A percentile compares a stretch with the other conserved stretches of the same genome.
Conservation (phyloP, 2,797 vertebrate species). For the Remorina albescens region DNA sequence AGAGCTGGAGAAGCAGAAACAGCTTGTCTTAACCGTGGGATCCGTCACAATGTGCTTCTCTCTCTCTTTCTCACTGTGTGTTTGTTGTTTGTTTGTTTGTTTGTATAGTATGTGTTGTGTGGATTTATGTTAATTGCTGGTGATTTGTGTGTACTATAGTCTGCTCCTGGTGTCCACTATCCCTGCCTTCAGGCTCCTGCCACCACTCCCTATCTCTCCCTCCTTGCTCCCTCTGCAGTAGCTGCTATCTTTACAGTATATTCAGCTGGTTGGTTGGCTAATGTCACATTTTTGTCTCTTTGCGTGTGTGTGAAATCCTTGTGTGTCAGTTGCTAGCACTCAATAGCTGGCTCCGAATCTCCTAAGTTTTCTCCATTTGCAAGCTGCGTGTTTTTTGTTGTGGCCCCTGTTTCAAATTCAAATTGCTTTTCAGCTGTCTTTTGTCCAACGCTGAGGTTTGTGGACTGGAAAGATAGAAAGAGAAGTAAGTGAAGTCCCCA, state of each 20-base stretch:
- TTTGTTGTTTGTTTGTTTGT: constrained; percentile 22
- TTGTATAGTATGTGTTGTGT: constrained; percentile 16
- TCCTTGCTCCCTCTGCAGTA: constrained; percentile 60
- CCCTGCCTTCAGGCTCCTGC: constrained; percentile 49
- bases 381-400: constrained; percentile 73
- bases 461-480: constrained; percentile 82
- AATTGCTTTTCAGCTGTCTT: constrained; percentile 83
- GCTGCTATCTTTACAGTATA: constrained; percentile 72
- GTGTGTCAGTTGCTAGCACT: constrained; percentile 36
- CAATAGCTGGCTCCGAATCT: constrained; percentile 64
- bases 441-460: constrained; percentile 83
- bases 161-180: constrained; percentile 58
- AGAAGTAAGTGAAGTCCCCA: constrained; percentile 80
- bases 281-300: constrained; percentile 68
- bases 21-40: not conserved
- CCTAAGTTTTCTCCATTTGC: constrained; percentile 70
- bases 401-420: constrained; percentile 86
- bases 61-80: not conserved
- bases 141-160: constrained; percentile 37
- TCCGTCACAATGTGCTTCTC: constrained; percentile 3
- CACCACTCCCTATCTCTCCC: constrained; percentile 37
- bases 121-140: constrained; percentile 28
- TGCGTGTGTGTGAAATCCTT: constrained; percentile 4
- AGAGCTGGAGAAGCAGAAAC: constrained; percentile 14
- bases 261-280: constrained; percentile 50